A percentile compares a stretch with the other conserved stretches of the same genome.
Evolutionary conservation across 2,113 vertebrate genomes (phyloP).

Genomic region (Carlito syrichta): DNA sequence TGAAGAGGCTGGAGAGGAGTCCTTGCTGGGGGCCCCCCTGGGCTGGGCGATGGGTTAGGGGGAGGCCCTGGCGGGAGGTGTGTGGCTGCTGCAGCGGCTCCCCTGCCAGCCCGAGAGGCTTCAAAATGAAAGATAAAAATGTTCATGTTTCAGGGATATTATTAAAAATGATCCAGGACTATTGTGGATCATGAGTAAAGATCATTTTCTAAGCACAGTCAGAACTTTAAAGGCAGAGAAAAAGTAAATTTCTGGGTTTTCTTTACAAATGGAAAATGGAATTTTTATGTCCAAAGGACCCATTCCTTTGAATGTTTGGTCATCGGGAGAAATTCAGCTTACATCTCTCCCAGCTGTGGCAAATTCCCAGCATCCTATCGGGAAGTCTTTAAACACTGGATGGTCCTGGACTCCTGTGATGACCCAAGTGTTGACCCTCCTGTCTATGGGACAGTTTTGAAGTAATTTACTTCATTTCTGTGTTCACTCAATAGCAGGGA

Average conservation of each 20-base stretch:
- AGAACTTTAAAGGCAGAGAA: neutral
- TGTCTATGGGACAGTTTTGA: neutral
- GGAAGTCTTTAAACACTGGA: neutral
- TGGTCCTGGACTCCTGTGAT: neutral
- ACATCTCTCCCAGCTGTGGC: neutral
- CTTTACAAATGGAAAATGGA: neutral
- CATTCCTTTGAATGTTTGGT: neutral
- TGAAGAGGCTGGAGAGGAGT: no score
- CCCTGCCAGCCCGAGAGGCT: no score
- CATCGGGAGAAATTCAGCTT: neutral
- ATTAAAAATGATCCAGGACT: neutral
- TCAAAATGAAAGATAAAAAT: neutral
- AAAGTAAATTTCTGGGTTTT: neutral
- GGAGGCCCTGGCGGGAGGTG: no score
- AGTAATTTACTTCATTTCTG: neutral
- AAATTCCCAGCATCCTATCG: neutral
- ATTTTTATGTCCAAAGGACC: neutral
- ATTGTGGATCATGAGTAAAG: neutral
- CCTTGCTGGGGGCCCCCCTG: no score
- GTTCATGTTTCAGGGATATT: neutral
- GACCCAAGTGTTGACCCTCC: neutral
- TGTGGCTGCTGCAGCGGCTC: no score
- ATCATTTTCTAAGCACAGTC: neutral
- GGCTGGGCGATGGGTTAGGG: no score
- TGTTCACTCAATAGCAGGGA: neutral